These are phyloP conservation scores for Bufo bufo DNA, from an alignment of 2,113 vertebrate species.

Conservation along the genomic window DNA sequence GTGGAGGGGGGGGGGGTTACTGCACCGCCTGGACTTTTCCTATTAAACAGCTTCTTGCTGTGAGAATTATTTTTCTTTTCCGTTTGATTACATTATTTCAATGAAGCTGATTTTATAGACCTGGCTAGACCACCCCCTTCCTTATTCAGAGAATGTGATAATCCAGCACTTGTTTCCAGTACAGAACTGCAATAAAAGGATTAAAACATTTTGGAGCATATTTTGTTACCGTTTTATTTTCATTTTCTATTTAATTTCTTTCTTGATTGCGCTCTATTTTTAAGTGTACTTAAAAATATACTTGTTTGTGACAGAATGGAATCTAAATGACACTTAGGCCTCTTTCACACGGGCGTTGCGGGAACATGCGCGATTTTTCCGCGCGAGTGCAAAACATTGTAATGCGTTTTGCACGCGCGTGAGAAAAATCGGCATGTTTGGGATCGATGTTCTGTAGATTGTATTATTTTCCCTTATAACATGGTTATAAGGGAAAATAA, in stretches of 20 bases:
- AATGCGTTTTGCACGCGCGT: too few relatives aligned
- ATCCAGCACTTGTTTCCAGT: not conserved
- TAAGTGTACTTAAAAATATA: too few relatives aligned
- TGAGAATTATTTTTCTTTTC: not conserved
- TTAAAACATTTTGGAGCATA: not conserved
- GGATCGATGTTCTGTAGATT: too few relatives aligned
- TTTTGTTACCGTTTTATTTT: not conserved
- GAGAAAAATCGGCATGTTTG: too few relatives aligned
- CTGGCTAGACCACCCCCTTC: not conserved
- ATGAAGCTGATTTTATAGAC: not conserved
- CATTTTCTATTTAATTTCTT: not conserved
- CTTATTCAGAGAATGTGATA: not conserved
- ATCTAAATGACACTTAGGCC: too few relatives aligned
- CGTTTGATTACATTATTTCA: not conserved
- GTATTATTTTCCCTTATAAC: too few relatives aligned
- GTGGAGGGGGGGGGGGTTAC: not conserved
- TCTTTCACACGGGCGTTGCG: too few relatives aligned
- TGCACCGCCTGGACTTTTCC: not conserved
- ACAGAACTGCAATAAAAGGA: not conserved
- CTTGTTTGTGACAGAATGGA: too few relatives aligned
- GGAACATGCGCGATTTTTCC: too few relatives aligned
- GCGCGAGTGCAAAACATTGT: too few relatives aligned
- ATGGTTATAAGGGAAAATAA: too few relatives aligned
- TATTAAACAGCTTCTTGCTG: not conserved
- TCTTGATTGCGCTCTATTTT: not conserved